Conservation (phyloP, 1,140 invertebrate species). For the Yoshiicerus persimilis region DNA sequence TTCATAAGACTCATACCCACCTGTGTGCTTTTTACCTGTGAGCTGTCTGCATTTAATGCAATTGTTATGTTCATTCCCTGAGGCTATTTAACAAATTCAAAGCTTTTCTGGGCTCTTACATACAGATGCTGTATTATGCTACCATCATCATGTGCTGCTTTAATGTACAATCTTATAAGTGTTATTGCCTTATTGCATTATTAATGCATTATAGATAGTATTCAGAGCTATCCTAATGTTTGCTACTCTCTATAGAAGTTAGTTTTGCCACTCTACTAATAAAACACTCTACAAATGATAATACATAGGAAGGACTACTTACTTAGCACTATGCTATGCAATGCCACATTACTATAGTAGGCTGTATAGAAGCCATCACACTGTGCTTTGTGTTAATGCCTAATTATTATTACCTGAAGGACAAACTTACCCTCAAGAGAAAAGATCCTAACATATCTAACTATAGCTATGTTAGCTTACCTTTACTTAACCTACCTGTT, state of each 20-base stretch:
- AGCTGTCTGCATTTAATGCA: not conserved
- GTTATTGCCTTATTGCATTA: too few relatives aligned
- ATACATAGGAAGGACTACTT: too few relatives aligned
- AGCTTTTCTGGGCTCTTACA: not conserved
- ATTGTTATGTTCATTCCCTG: not conserved
- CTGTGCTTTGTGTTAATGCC: not conserved
- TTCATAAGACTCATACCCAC: not conserved
- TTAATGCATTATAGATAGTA: too few relatives aligned
- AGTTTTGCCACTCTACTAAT: too few relatives aligned
- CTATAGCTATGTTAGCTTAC: not conserved
- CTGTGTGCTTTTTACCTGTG: not conserved
- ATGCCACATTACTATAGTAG: too few relatives aligned
- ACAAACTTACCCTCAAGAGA: not conserved
- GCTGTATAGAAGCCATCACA: not conserved
- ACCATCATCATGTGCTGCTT: not conserved
- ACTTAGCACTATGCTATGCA: too few relatives aligned
- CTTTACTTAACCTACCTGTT: not conserved
- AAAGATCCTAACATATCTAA: not conserved
- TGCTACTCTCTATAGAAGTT: too few relatives aligned
- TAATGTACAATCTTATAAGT: too few relatives aligned
- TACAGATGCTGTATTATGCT: not conserved
- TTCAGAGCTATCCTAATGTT: too few relatives aligned
- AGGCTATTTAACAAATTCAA: not conserved
- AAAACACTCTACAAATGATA: too few relatives aligned
- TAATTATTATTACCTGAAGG: not conserved